Evolutionary conservation across 1,140 invertebrate species (phyloP).

Genomic region (Aphidius gifuensis): DNA sequence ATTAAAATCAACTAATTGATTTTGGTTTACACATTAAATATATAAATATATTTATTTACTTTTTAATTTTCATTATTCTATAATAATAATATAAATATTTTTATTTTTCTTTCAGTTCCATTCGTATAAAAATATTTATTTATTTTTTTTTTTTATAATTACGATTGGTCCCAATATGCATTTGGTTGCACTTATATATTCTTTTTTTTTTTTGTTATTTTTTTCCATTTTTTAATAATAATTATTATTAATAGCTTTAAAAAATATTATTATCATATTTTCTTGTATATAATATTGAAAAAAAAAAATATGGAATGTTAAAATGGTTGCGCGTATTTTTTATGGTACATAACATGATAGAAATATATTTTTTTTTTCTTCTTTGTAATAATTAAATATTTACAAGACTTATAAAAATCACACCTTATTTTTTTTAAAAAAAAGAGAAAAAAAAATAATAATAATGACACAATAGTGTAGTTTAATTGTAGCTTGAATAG

Average conservation of each 20-base stretch:
- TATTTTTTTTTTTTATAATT: too few species aligned
- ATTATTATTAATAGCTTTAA: conserved; percentile 22
- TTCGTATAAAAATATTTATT: too few species aligned
- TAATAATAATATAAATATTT: too few species aligned
- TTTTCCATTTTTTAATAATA: conserved; percentile 17
- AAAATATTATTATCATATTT: conserved; percentile 10
- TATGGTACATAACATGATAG: conserved; percentile 22
- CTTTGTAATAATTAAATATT: conserved; percentile 19
- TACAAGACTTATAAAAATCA: conserved; percentile 21
- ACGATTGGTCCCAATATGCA: too few species aligned
- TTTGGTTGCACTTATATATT: too few species aligned
- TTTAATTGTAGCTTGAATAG: conserved; percentile 31
- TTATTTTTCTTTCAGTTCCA: too few species aligned
- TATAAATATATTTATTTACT: too few species aligned
- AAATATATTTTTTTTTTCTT: not conserved
- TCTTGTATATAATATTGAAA: too few species aligned
- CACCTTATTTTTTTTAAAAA: not conserved
- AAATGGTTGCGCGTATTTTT: conserved; percentile 1
- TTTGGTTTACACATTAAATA: not conserved
- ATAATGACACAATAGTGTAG: conserved; percentile 40
- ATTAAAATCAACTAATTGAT: conserved; percentile 18
- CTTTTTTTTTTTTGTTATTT: not conserved
- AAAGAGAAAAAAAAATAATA: not conserved
- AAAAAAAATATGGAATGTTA: not conserved
- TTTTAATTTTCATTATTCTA: too few species aligned